phyloP scores from a whole-genome alignment of 2,113 vertebrate genomes.

The Aplodontia rufa region DNA sequence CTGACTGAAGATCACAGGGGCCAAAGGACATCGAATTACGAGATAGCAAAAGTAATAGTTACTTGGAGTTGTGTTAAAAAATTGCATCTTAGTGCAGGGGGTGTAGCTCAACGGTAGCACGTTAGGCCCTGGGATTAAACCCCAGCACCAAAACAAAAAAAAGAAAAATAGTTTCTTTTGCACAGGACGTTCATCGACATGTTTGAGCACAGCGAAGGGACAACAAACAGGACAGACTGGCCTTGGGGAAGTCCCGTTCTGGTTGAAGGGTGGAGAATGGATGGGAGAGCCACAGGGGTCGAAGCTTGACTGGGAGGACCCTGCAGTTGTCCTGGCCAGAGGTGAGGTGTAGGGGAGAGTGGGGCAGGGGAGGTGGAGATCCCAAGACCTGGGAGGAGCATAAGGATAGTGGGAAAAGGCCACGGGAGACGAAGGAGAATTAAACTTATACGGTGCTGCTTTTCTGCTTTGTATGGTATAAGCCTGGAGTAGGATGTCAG shows the following conservation, averaged over 20 bases:
- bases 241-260: neutral
- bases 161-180: too few species aligned
- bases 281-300: neutral
- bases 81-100: neutral
- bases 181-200: too few species aligned
- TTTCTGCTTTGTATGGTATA: too few species aligned
- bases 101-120: neutral
- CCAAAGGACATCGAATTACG: neutral
- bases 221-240: accelerated
- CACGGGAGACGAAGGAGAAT: neutral
- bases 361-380: neutral
- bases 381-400: neutral
- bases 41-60: neutral
- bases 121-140: neutral
- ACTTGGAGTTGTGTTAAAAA: neutral
- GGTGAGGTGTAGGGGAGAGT: neutral
- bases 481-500: neutral
- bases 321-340: neutral
- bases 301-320: accelerated
- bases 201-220: neutral
- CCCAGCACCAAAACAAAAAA: too few species aligned
- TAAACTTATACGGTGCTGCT: neutral
- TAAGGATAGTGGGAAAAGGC: too few species aligned
- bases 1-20: neutral
- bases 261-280: accelerated